phyloP scores from a whole-genome alignment of 2,113 vertebrate species.

The Alaudala cheleensis region DNA sequence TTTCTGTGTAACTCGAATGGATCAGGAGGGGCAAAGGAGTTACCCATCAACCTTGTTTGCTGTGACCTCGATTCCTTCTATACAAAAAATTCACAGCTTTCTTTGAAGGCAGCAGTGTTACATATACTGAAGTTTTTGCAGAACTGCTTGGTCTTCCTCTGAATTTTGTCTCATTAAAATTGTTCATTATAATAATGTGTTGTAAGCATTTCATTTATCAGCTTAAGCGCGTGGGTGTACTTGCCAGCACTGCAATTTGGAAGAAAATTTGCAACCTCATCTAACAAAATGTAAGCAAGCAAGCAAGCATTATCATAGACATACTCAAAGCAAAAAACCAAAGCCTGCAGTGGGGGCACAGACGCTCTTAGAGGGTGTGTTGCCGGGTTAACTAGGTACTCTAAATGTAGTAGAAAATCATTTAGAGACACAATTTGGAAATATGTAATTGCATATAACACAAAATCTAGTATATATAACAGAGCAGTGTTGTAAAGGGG shows the following conservation, averaged over 20 bases:
- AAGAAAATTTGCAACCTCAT: constrained; percentile 17
- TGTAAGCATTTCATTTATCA: constrained; percentile 17
- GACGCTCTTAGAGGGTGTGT: background rate
- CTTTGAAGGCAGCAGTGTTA: background rate
- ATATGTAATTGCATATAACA: background rate
- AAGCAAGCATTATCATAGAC: background rate
- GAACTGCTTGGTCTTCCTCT: background rate
- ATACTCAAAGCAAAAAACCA: background rate
- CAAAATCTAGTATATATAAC: background rate
- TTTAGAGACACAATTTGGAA: background rate
- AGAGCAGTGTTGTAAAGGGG: background rate
- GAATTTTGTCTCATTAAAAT: background rate
- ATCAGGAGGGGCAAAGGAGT: background rate
- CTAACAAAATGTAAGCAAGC: background rate
- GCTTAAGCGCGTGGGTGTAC: background rate
- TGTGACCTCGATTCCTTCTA: background rate
- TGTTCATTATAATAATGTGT: background rate
- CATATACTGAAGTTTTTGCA: background rate
- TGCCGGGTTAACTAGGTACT: background rate
- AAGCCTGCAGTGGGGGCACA: background rate
- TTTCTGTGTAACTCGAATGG: background rate
- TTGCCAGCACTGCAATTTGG: constrained; percentile 4
- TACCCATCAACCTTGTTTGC: background rate
- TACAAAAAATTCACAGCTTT: background rate
- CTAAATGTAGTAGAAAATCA: background rate